Conservation (phyloP, 2,797 vertebrate genomes). For the Sciaenops ocellatus region DNA sequence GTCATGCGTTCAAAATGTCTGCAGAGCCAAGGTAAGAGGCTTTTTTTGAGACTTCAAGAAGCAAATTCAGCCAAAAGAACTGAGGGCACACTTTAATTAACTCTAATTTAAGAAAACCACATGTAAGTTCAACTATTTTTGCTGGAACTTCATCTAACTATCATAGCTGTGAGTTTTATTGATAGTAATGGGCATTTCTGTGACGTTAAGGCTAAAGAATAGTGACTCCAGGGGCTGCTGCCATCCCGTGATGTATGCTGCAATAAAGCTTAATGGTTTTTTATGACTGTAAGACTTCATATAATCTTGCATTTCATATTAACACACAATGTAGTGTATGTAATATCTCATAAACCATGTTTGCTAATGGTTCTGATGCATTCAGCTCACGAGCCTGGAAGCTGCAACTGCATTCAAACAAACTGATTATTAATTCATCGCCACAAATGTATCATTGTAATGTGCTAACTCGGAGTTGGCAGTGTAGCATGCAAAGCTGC, state of each 20-base stretch:
- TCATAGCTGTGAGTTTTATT: conserved; percentile 22
- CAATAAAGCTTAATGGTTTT: conserved; percentile 67
- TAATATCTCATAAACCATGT: conserved; percentile 50
- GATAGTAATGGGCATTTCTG: conserved; percentile 33
- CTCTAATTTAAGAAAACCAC: not conserved
- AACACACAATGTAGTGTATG: conserved; percentile 40
- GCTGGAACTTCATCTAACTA: conserved; percentile 6
- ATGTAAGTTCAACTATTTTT: not conserved
- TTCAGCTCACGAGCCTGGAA: conserved; percentile 35
- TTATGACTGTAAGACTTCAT: conserved; percentile 56
- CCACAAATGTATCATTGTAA: conserved; percentile 48
- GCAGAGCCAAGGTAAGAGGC: not conserved
- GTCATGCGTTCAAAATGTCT: conserved; percentile 31
- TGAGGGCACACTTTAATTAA: not conserved
- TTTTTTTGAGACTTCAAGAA: not conserved
- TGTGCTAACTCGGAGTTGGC: conserved; percentile 26
- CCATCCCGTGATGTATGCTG: conserved; percentile 57
- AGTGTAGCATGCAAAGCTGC: not conserved
- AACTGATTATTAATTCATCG: conserved; percentile 53
- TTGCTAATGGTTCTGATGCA: conserved; percentile 35
- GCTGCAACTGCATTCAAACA: conserved; percentile 42
- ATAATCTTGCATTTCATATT: conserved; percentile 45
- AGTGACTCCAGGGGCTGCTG: conserved; percentile 55
- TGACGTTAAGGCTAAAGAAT: conserved; percentile 21
- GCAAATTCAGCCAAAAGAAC: not conserved